These are phyloP conservation scores for Argyrosomus regius DNA, from an alignment of 2,797 vertebrate genomes.

Conservation along the genomic window DNA sequence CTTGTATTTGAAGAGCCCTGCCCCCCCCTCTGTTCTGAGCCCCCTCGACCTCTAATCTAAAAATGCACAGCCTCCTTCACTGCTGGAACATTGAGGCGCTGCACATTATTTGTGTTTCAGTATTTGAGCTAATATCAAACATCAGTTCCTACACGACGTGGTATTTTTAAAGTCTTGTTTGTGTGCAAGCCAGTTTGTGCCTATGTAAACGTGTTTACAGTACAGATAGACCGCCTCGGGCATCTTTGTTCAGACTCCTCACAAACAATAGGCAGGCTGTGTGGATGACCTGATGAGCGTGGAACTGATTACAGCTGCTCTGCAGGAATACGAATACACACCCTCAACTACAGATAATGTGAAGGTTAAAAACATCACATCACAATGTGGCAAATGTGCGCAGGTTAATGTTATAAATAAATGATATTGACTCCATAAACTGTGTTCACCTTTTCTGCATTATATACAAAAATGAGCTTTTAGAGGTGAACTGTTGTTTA, in stretches of 20 bases:
- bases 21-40: constrained; percentile 18
- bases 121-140: constrained; percentile 4
- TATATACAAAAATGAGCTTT: neutral
- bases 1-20: constrained; percentile 40
- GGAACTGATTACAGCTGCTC: constrained; percentile 73
- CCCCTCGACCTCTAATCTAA: constrained; percentile 43
- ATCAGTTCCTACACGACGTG: neutral
- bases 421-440: neutral
- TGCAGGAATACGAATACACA: constrained; percentile 24
- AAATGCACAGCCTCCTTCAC: constrained; percentile 25
- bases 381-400: neutral
- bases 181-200: constrained; percentile 28
- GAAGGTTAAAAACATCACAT: neutral
- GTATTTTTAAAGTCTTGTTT: constrained; percentile 27
- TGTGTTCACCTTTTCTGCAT: neutral
- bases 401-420: neutral
- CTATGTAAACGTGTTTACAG: constrained; percentile 51
- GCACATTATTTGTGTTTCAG: neutral
- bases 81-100: neutral
- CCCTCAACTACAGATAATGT: no score
- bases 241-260: constrained; percentile 62
- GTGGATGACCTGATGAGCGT: constrained; percentile 55
- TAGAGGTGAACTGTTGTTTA: constrained; percentile 1
- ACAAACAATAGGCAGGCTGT: constrained; percentile 70
- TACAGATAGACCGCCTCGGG: constrained; percentile 58